Conservation (phyloP, 1,140 invertebrate genomes). For the Stenopsyche tienmushanensis region DNA sequence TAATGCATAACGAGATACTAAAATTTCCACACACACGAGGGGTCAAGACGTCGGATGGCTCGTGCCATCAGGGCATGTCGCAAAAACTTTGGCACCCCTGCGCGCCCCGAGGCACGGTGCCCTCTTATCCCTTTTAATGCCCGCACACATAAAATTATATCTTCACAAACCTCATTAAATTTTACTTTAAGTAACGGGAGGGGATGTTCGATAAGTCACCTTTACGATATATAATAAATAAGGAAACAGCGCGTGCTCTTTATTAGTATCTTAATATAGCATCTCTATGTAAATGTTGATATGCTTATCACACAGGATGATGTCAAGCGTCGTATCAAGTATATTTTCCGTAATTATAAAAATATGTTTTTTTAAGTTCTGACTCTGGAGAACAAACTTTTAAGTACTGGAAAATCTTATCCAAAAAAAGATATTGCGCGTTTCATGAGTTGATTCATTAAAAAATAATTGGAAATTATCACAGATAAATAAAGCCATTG, state of each 20-base stretch:
- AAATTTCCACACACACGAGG: not conserved
- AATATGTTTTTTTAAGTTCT: no score
- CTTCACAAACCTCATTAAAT: conserved; percentile 31
- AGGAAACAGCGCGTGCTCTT: not conserved
- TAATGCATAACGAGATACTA: not conserved
- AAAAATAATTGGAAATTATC: no score
- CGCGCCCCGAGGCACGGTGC: not conserved
- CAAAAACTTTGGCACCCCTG: not conserved
- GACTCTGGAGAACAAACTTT: no score
- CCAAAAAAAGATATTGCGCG: no score
- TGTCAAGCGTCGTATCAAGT: no score
- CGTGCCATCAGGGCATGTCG: not conserved
- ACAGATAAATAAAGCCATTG: no score
- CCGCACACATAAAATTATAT: conserved; percentile 27
- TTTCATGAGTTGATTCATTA: no score
- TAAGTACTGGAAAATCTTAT: no score
- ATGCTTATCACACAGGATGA: no score
- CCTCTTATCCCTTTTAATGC: conserved; percentile 21
- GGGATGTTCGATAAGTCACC: conserved; percentile 17
- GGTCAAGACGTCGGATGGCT: not conserved
- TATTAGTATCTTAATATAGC: no score
- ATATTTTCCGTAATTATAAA: no score
- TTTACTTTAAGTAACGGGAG: conserved; percentile 14
- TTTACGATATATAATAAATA: not conserved
- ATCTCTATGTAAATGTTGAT: no score